Percentiles rank a stretch among this genome's conserved stretches.
phyloP scores from a whole-genome alignment of 2,888 invertebrate genomes.

The Papilio gigon region DNA sequence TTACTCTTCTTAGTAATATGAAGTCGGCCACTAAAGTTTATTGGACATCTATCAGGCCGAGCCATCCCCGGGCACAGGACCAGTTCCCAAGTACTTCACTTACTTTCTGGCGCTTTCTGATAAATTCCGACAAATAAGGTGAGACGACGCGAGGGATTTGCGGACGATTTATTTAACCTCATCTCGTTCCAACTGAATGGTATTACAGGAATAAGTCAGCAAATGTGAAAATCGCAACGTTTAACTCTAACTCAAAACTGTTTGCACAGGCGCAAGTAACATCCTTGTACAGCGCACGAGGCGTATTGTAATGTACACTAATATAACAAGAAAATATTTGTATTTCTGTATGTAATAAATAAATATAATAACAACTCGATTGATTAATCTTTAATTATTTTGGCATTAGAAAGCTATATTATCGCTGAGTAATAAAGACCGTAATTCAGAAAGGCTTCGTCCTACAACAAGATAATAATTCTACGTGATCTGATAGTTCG shows the following conservation, averaged over 20 bases:
- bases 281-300: neutral
- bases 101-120: constrained; percentile 6
- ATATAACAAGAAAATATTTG: too few species aligned
- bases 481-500: neutral
- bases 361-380: too few species aligned
- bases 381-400: too few species aligned
- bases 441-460: neutral
- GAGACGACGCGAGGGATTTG: neutral
- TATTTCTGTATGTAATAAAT: too few species aligned
- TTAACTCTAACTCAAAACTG: neutral
- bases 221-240: neutral
- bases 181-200: neutral
- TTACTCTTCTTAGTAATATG: neutral
- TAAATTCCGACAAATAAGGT: constrained; percentile 20
- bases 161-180: neutral
- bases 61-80: neutral
- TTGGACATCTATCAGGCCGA: neutral
- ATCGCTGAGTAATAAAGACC: too few species aligned
- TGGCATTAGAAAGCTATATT: too few species aligned
- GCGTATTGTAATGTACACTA: too few species aligned
- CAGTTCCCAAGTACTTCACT: constrained; percentile 14
- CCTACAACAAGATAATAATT: neutral
- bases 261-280: neutral
- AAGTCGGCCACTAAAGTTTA: neutral
- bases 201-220: neutral